These are phyloP conservation scores for Allobates femoralis DNA, from an alignment of 2,797 vertebrate genomes.

Conservation along the genomic window DNA sequence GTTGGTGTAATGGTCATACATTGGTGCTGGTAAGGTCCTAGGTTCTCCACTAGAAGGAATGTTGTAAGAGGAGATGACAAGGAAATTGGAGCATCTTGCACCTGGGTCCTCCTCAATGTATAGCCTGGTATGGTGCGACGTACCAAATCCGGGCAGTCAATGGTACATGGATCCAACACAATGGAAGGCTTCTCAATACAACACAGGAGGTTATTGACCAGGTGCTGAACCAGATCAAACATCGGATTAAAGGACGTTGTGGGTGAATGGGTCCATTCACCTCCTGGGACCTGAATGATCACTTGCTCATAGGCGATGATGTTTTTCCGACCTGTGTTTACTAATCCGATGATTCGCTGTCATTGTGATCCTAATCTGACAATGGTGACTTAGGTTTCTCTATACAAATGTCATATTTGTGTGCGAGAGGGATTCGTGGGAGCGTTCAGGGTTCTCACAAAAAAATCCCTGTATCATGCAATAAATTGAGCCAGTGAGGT, in stretches of 20 bases:
- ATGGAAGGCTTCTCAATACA: background rate
- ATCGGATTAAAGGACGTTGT: background rate
- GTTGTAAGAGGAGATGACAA: background rate
- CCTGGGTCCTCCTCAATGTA: slow-evolving; percentile 15
- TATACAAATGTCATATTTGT: slow-evolving; percentile 1
- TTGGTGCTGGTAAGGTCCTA: no score
- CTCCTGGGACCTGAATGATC: background rate
- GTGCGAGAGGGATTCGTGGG: background rate
- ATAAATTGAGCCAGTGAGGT: background rate
- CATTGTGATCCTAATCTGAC: background rate
- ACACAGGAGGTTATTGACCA: slow-evolving; percentile 26
- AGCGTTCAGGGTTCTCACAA: background rate
- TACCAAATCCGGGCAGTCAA: background rate
- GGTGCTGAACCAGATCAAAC: slow-evolving; percentile 34
- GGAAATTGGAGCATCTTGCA: slow-evolving; percentile 49
- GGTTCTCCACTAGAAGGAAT: background rate
- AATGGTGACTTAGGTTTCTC: slow-evolving; percentile 14
- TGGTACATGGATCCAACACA: background rate
- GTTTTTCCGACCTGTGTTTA: background rate
- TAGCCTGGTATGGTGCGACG: slow-evolving; percentile 9
- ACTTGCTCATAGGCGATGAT: background rate
- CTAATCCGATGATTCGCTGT: slow-evolving; percentile 16
- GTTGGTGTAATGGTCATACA: no score
- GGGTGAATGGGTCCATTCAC: slow-evolving; percentile 17
- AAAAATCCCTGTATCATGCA: background rate